phyloP scores from a whole-genome alignment of 2,888 invertebrate species.

The Drosophila sordidula region DNA sequence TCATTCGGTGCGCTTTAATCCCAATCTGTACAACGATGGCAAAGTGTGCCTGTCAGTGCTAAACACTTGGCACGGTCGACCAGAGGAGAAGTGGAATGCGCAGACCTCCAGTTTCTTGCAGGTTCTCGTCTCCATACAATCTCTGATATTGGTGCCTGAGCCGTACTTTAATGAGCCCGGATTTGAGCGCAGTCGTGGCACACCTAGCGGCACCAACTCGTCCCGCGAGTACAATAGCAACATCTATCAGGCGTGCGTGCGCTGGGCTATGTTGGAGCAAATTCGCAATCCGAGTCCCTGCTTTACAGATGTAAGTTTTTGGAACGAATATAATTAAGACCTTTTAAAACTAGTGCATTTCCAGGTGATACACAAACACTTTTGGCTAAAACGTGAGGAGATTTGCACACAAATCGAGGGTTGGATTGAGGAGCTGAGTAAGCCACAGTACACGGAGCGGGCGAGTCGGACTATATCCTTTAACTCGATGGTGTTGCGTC shows the following conservation, averaged over 20 bases:
- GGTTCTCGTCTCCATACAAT: slow-evolving; percentile 96
- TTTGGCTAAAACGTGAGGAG: slow-evolving; percentile 97
- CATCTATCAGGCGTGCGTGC: slow-evolving; percentile 96
- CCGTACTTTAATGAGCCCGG: slow-evolving; percentile 98
- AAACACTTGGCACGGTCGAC: slow-evolving; percentile 98
- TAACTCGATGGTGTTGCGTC: slow-evolving; percentile 91
- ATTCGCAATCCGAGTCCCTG: slow-evolving; percentile 95
- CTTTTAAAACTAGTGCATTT: neutral
- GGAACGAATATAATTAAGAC: neutral
- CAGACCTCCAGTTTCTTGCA: slow-evolving; percentile 97
- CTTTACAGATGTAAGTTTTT: slow-evolving; percentile 91
- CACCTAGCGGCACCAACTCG: slow-evolving; percentile 94
- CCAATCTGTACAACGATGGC: slow-evolving; percentile 97
- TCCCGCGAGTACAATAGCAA: slow-evolving; percentile 98
- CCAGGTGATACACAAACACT: slow-evolving; percentile 95
- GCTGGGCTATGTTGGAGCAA: slow-evolving; percentile 98
- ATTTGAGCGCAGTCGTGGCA: slow-evolving; percentile 95
- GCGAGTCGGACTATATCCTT: slow-evolving; percentile 91
- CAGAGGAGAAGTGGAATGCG: slow-evolving; percentile 98
- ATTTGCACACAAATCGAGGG: slow-evolving; percentile 94
- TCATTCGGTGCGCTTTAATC: slow-evolving; percentile 95
- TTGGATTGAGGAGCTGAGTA: slow-evolving; percentile 95
- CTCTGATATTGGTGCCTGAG: slow-evolving; percentile 95
- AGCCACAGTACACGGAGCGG: slow-evolving; percentile 90
- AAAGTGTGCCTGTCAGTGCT: slow-evolving; percentile 97